Conservation (phyloP, 2,113 vertebrate genomes). For the Pangasianodon hypophthalmus region DNA sequence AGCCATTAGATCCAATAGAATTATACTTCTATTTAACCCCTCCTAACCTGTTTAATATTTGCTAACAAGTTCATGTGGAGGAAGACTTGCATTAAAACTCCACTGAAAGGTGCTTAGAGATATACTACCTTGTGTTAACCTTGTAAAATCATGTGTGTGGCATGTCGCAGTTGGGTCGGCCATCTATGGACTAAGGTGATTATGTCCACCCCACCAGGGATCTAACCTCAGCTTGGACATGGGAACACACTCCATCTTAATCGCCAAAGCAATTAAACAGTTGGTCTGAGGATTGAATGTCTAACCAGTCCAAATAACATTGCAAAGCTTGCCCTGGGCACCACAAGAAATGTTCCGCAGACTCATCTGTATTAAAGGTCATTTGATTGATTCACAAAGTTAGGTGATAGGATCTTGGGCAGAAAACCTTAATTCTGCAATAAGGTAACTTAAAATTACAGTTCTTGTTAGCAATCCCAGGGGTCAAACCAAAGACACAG, state of each 20-base stretch:
- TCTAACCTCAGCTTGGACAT: too few species aligned
- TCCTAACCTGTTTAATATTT: neutral
- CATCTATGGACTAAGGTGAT: too few species aligned
- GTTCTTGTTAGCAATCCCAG: neutral
- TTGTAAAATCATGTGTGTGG: too few species aligned
- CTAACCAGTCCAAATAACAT: neutral
- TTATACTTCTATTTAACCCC: neutral
- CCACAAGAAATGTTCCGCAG: too few species aligned
- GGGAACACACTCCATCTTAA: neutral
- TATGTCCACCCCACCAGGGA: too few species aligned
- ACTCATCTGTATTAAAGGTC: neutral
- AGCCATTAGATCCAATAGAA: neutral
- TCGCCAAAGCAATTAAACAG: neutral
- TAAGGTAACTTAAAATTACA: neutral
- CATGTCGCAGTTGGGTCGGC: too few species aligned
- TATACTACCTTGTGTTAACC: too few species aligned
- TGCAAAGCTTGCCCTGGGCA: too few species aligned
- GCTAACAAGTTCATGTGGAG: neutral
- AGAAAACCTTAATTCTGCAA: neutral
- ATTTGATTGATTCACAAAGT: neutral
- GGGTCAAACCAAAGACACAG: neutral
- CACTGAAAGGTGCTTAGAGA: too few species aligned
- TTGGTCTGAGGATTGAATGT: neutral
- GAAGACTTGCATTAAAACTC: too few species aligned
- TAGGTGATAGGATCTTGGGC: too few species aligned